phyloP scores from a whole-genome alignment of 2,797 vertebrate species.

The Muscicapa comitata region DNA sequence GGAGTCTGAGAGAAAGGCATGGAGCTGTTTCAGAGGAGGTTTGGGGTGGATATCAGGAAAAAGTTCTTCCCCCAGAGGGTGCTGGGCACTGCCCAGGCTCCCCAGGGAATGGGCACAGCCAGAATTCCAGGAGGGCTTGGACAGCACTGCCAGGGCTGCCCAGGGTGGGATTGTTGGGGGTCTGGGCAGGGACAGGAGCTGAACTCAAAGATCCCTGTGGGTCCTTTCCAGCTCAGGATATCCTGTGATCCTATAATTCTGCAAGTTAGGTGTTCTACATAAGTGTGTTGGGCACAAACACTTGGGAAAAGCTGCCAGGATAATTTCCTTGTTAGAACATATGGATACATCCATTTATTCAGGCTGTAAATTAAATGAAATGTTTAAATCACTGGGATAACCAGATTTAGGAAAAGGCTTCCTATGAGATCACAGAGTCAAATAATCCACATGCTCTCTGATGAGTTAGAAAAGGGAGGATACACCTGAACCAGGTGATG shows the following conservation, averaged over 20 bases:
- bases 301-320: neutral
- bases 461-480: neutral
- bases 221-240: neutral
- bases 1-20: neutral
- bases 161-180: fast-evolving
- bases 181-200: neutral
- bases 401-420: neutral
- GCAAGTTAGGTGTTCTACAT: fast-evolving
- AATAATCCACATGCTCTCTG: neutral
- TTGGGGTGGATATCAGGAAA: fast-evolving
- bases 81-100: neutral
- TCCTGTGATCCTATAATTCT: neutral
- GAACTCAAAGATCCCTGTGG: fast-evolving
- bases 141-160: fast-evolving
- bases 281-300: neutral
- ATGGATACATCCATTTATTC: neutral
- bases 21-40: neutral
- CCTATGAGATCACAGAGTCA: neutral
- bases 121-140: neutral
- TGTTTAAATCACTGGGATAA: neutral
- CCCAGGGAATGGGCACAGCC: neutral
- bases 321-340: neutral
- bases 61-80: neutral
- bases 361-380: neutral
- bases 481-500: neutral